Evolutionary conservation across 2,113 vertebrate species (phyloP).

Genomic region (Paedocypris sp.): DNA sequence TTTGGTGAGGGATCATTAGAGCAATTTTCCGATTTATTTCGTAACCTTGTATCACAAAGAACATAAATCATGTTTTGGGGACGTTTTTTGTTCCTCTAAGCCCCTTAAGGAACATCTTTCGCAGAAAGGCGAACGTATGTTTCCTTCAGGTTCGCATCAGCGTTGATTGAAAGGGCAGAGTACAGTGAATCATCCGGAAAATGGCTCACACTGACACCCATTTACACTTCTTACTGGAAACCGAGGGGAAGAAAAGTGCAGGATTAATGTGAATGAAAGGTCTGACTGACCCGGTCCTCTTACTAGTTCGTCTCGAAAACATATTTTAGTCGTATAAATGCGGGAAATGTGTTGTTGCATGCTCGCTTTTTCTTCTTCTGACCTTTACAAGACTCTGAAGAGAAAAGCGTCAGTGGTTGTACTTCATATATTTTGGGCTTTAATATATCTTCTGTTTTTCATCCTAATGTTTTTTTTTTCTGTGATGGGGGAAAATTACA

Average conservation of each 20-base stretch:
- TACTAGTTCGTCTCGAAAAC: neutral
- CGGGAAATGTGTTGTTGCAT: neutral
- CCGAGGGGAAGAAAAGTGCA: neutral
- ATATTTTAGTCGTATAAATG: neutral
- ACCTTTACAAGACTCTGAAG: neutral
- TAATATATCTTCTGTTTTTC: too few relatives aligned
- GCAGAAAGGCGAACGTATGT: neutral
- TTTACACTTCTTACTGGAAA: neutral
- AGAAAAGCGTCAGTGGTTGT: too few relatives aligned
- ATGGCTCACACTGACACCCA: neutral
- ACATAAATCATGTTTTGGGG: neutral
- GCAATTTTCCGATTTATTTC: neutral
- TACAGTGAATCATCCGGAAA: neutral
- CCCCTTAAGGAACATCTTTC: neutral
- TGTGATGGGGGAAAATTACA: too few relatives aligned
- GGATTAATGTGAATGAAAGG: neutral
- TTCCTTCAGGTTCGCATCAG: neutral
- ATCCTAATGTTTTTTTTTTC: too few relatives aligned
- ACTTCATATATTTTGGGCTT: too few relatives aligned
- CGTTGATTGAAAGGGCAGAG: neutral
- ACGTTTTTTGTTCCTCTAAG: neutral
- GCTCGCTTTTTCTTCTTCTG: neutral
- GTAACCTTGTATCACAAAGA: neutral
- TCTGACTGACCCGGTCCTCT: constrained; percentile 1
- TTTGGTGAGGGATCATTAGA: neutral